phyloP scores from a whole-genome alignment of 1,140 invertebrate species.

The Eumaeus atala region DNA sequence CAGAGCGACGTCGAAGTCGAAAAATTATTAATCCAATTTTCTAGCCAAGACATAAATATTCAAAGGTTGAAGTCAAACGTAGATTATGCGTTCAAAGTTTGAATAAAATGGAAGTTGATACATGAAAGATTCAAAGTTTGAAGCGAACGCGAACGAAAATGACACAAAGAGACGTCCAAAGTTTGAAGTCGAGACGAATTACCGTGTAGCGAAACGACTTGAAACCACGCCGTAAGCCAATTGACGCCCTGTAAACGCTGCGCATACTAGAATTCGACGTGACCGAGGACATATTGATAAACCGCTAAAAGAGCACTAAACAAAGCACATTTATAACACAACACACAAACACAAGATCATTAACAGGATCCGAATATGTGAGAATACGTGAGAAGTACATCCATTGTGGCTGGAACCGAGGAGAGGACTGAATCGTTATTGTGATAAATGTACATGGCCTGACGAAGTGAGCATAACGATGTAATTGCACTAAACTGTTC shows the following conservation, averaged over 20 bases:
- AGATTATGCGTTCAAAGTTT: no score
- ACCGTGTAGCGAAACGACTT: conserved; percentile 69
- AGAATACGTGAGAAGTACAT: conserved; percentile 40
- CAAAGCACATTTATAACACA: conserved; percentile 47
- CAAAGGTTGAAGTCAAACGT: no score
- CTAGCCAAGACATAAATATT: no score
- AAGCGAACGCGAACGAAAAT: no score
- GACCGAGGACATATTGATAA: conserved; percentile 66
- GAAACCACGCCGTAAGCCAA: conserved; percentile 63
- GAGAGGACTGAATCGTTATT: conserved; percentile 61
- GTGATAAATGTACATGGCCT: conserved; percentile 58
- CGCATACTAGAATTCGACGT: conserved; percentile 66
- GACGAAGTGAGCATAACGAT: conserved; percentile 69
- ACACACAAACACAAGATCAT: conserved; percentile 29
- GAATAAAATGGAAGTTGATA: no score
- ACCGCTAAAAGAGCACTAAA: conserved; percentile 21
- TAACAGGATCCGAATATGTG: conserved; percentile 28
- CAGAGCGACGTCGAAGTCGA: no score
- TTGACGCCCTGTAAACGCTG: conserved; percentile 61
- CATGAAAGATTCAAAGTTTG: no score
- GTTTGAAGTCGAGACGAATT: background rate
- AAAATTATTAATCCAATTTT: no score
- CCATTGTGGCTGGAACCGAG: conserved; percentile 57
- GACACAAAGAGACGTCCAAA: no score
- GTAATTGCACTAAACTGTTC: conserved; percentile 70